A percentile compares a stretch with the other conserved stretches of the same genome.
Conservation (phyloP, 2,888 invertebrate genomes). For the Mylabris sibirica region DNA sequence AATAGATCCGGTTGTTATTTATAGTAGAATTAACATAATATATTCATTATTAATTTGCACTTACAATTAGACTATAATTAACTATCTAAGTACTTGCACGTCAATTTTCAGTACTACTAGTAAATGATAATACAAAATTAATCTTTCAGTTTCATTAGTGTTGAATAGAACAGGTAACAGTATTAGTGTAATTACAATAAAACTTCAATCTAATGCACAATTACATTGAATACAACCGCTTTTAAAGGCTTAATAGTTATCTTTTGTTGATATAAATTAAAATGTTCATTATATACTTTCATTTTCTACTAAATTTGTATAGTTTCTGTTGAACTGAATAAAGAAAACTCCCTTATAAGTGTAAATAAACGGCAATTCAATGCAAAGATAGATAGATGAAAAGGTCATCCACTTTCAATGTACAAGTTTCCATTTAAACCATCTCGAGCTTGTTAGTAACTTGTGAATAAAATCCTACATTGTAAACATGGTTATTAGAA, state of each 20-base stretch:
- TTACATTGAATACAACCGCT: neutral
- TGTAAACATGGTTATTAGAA: neutral
- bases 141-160: no score
- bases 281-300: neutral
- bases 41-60: no score
- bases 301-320: neutral
- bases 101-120: no score
- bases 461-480: neutral
- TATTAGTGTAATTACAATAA: no score
- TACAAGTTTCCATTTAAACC: slow-evolving; percentile 7
- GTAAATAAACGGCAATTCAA: neutral
- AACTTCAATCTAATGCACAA: no score
- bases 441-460: neutral
- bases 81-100: no score
- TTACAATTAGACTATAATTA: no score
- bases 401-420: slow-evolving; percentile 4
- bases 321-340: neutral
- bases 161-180: no score
- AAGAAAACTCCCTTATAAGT: neutral
- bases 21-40: neutral
- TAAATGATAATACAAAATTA: no score
- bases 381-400: neutral
- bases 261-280: neutral
- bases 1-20: neutral
- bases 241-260: neutral